Percentiles rank a stretch among this genome's conserved stretches.
Evolutionary conservation across 2,113 vertebrate species (phyloP).

Genomic region (Oenanthe melanoleuca): DNA sequence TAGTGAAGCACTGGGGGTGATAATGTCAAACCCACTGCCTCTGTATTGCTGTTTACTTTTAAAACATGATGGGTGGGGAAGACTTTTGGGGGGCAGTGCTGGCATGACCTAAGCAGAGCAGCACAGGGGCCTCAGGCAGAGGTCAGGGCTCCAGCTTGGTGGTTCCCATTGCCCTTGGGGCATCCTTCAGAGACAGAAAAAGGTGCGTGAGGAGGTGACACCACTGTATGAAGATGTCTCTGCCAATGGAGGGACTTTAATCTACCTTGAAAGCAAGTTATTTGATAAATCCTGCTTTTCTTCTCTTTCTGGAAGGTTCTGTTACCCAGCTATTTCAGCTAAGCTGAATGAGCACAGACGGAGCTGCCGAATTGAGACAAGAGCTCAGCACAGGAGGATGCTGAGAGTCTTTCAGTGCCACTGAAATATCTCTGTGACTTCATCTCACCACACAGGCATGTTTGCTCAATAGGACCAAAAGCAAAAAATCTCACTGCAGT

Average conservation of each 20-base stretch:
- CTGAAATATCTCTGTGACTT: background rate
- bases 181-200: background rate
- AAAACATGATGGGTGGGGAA: background rate
- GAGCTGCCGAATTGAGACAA: background rate
- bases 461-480: background rate
- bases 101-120: background rate
- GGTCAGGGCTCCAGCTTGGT: background rate
- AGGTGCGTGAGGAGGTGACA: background rate
- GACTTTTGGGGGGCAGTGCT: accelerated
- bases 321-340: background rate
- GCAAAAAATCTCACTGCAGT: background rate
- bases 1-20: background rate
- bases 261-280: background rate
- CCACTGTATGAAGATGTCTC: background rate
- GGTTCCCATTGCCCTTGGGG: background rate
- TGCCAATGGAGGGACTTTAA: background rate
- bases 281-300: background rate
- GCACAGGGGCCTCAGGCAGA: background rate
- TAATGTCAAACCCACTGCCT: too few relatives aligned
- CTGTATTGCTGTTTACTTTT: background rate
- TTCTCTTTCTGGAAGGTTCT: background rate
- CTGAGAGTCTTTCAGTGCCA: background rate
- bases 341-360: background rate
- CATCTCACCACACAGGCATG: background rate
- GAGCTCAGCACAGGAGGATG: background rate